These are phyloP conservation scores for Ectropis grisescens DNA, from an alignment of 1,140 invertebrate species.

Conservation along the genomic window DNA sequence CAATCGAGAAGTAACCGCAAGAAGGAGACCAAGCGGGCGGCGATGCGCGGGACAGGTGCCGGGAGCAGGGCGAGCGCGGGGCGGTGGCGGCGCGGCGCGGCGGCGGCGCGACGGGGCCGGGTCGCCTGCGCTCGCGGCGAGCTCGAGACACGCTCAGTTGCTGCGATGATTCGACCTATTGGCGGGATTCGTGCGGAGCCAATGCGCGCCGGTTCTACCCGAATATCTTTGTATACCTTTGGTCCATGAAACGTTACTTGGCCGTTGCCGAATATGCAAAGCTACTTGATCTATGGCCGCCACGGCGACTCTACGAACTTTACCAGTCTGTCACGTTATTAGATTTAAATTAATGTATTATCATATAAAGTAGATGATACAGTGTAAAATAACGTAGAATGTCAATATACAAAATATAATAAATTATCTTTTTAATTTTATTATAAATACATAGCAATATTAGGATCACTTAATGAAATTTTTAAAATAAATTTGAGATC, in stretches of 20 bases:
- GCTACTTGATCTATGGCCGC: constrained; percentile 67
- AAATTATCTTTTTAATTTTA: constrained; percentile 63
- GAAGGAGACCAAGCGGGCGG: constrained; percentile 66
- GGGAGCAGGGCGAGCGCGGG: constrained; percentile 15
- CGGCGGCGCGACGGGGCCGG: constrained; percentile 10
- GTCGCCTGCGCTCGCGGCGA: constrained; percentile 8
- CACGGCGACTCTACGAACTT: constrained; percentile 67
- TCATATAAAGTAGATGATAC: constrained; percentile 64
- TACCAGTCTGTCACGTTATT: constrained; percentile 69
- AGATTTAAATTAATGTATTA: constrained; percentile 70
- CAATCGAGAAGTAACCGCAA: constrained; percentile 71
- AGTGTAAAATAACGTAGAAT: constrained; percentile 68
- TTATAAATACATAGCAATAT: constrained; percentile 61
- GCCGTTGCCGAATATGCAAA: constrained; percentile 68
- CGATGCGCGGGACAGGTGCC: constrained; percentile 43
- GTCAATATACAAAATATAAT: constrained; percentile 68
- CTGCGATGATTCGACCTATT: constrained; percentile 37
- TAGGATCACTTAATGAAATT: constrained; percentile 66
- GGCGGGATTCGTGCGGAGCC: constrained; percentile 62
- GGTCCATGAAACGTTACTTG: constrained; percentile 66
- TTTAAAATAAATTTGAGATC: constrained; percentile 69
- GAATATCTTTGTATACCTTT: constrained; percentile 69
- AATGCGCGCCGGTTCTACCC: constrained; percentile 68
- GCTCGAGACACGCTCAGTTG: constrained; percentile 42
- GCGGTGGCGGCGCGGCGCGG: constrained; percentile 7